Base-by-base conservation (phyloP, 1,140 invertebrate genomes). In the Drosophila mauritiana region DNA sequence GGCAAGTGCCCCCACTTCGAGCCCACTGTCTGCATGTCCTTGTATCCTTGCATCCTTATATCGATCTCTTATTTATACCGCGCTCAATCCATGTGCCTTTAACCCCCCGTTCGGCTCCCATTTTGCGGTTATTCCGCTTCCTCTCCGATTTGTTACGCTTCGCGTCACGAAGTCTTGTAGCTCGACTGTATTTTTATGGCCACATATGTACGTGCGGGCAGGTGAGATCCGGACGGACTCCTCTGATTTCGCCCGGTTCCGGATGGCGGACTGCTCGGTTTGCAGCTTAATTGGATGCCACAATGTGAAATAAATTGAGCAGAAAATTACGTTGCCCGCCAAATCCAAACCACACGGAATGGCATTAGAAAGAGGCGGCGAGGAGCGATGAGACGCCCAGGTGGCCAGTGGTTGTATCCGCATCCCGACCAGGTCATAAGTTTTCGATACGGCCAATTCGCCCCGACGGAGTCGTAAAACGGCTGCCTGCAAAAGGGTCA, bases 241-340 rank as follows among this genome's bases (percentile, higher is more conserved):
- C 36, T 67, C 77, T 63, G 75, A 43, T 13, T 15, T 27, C n/a
- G 17, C 27, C 27, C 20, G 27, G 43, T 36, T 46, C 40, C 13
- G 17, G 62, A 13, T 54, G 40, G 20, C 0, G 39, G 57, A 37
- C 63, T 64, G 13, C 42, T 43, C 36, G 45, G 84, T 74, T 83
- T 88, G 80, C 89, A 91, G 79, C 91, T 92, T 92, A 92, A 92
- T 92, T 92, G 91, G 85, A 85, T 80, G 80, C 91, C 91, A 80
- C 91, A 92, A 92, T 92, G 91, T 85, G 91, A 80, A 92, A 90
- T 92, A 90, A 92, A 92, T 92, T 92, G 91, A 92, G 91, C 91
- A 84, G 91, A 92, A 92, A 92, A 92, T 92, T 92, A 92, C 91
- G 91, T 90, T 80, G 75, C 59, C 85, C 84, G 84, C 84, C 76